Percentiles rank a stretch among this genome's conserved stretches.
Evolutionary conservation across 2,797 vertebrate species (phyloP).

Genomic region (Pipistrellus pygmaeus): DNA sequence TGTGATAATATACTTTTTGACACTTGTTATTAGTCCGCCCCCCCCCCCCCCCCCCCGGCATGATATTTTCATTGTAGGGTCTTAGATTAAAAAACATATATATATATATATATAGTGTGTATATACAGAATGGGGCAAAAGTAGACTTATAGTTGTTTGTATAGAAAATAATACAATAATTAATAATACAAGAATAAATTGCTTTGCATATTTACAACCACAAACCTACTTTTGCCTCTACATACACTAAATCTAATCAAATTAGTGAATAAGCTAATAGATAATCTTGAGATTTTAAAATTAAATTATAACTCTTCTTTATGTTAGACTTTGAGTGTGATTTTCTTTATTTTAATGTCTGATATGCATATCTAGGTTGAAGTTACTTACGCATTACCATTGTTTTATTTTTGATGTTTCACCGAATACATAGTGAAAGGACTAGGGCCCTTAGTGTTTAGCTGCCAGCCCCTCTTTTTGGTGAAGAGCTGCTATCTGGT

Average conservation of each 20-base stretch:
- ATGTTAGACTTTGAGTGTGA: conserved; percentile 2
- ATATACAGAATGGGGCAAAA: neutral
- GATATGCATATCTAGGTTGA: neutral
- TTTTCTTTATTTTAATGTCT: conserved; percentile 47
- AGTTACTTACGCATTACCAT: neutral
- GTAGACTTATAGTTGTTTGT: neutral
- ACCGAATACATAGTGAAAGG: neutral
- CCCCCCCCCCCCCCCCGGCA: neutral
- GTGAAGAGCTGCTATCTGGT: neutral
- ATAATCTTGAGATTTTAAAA: conserved; percentile 41
- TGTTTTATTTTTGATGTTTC: conserved; percentile 44
- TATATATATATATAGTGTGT: neutral
- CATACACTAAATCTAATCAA: neutral
- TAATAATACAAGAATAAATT: neutral
- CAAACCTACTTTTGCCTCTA: neutral
- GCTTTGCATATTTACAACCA: neutral
- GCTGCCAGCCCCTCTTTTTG: neutral
- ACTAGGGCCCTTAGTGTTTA: neutral
- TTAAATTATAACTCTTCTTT: conserved; percentile 48
- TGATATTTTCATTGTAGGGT: neutral
- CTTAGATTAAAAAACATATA: conserved; percentile 47
- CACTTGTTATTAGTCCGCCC: neutral
- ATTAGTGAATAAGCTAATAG: conserved; percentile 10
- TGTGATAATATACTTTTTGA: neutral
- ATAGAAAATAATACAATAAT: neutral